A percentile compares a stretch with the other conserved stretches of the same genome.
Evolutionary conservation across 2,888 invertebrate species (phyloP).

Genomic region (Lobophora halterata): DNA sequence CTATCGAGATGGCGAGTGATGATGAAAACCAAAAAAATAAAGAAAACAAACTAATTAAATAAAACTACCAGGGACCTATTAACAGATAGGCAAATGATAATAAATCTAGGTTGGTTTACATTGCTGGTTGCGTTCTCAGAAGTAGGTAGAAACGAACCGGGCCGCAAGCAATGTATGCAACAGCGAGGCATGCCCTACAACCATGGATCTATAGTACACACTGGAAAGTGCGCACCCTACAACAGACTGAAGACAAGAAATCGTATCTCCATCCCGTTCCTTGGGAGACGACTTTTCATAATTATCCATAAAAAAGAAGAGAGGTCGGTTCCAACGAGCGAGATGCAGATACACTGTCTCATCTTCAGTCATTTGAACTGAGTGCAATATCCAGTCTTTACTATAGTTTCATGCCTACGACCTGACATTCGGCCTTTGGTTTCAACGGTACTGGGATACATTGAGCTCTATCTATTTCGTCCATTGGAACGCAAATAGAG

Average conservation of each 20-base stretch:
- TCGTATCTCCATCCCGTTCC: too few species aligned
- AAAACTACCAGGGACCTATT: slow-evolving; percentile 18
- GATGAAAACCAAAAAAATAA: slow-evolving; percentile 25
- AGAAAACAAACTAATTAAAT: slow-evolving; percentile 16
- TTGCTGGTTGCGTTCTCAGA: slow-evolving; percentile 38
- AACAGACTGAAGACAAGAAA: too few species aligned
- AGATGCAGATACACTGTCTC: too few species aligned
- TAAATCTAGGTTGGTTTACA: slow-evolving; percentile 38
- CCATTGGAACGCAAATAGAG: slow-evolving; percentile 36
- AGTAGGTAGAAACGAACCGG: slow-evolving; percentile 26
- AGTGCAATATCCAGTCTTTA: too few species aligned
- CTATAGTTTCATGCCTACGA: too few species aligned
- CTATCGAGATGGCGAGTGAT: slow-evolving; percentile 20
- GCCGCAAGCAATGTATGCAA: slow-evolving; percentile 51
- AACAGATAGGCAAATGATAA: slow-evolving; percentile 37
- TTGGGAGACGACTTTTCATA: too few species aligned
- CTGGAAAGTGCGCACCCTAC: too few species aligned
- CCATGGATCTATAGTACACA: too few species aligned
- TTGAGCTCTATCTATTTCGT: slow-evolving; percentile 28
- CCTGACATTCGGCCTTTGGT: too few species aligned
- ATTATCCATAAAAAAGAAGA: too few species aligned
- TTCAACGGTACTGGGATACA: slow-evolving; percentile 22
- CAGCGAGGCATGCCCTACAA: slow-evolving; percentile 39
- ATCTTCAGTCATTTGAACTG: too few species aligned
- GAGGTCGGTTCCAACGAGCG: too few species aligned